Evolutionary conservation across 2,797 vertebrate species (phyloP).

Genomic region (Xenentodon cancila): DNA sequence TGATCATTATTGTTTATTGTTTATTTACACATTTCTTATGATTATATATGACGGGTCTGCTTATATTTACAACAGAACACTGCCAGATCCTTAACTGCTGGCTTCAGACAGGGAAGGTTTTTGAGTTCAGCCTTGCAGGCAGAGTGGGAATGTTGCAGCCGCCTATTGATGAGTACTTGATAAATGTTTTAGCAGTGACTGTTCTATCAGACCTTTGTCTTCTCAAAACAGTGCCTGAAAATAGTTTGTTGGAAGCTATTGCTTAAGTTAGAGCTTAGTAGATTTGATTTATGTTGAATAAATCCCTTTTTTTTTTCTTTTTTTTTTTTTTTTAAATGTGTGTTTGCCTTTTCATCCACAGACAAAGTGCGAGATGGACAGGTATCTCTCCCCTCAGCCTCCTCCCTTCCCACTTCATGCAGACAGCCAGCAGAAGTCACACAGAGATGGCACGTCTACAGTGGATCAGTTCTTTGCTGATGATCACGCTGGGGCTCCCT

Average conservation of each 20-base stretch:
- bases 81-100: conserved; percentile 55
- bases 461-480: conserved; percentile 94
- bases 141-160: conserved; percentile 90
- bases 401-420: conserved; percentile 38
- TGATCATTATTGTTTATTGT: not conserved
- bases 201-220: conserved; percentile 73
- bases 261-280: not conserved
- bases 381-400: conserved; percentile 90
- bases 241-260: conserved; percentile 26
- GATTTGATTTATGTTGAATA: not conserved
- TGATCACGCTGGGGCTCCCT: conserved; percentile 86
- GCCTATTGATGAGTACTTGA: conserved; percentile 88
- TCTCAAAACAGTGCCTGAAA: conserved; percentile 46
- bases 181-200: conserved; percentile 94
- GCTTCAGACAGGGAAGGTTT: conserved; percentile 65
- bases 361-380: conserved; percentile 97
- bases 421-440: conserved; percentile 87
- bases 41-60: not conserved
- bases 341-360: conserved; percentile 56
- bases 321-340: conserved; percentile 7
- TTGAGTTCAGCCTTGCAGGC: conserved; percentile 86
- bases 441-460: conserved; percentile 86
- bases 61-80: not conserved
- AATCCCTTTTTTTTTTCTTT: not conserved
- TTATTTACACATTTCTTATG: not conserved